Evolutionary conservation across 2,113 vertebrate genomes (phyloP).

Genomic region (Phalacrocorax carbo): DNA sequence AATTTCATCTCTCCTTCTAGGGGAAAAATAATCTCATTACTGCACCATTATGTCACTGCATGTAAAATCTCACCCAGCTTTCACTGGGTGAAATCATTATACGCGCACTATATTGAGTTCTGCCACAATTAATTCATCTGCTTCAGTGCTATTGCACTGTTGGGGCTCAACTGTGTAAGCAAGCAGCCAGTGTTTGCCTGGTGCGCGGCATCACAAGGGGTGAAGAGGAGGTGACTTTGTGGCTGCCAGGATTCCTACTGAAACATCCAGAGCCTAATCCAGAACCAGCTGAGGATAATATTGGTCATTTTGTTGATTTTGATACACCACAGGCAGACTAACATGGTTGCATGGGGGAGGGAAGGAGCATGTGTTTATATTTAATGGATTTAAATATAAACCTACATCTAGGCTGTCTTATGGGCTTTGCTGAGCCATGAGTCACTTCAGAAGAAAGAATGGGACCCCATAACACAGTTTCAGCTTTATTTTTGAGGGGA

Average conservation of each 20-base stretch:
- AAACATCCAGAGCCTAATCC: neutral
- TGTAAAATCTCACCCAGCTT: neutral
- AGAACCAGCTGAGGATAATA: neutral
- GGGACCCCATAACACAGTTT: accelerated
- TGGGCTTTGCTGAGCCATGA: neutral
- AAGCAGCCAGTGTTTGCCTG: neutral
- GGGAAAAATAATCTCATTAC: neutral
- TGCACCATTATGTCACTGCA: neutral
- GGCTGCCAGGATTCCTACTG: neutral
- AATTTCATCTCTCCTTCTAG: no score
- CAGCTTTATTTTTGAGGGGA: neutral
- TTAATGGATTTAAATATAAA: neutral
- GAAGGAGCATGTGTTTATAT: neutral
- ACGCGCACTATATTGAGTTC: neutral
- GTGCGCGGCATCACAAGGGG: neutral
- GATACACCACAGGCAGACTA: neutral
- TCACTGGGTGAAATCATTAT: neutral
- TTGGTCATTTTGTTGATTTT: neutral
- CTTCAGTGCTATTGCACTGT: neutral
- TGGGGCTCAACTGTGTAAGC: slow-evolving; percentile 18
- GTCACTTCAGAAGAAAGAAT: neutral
- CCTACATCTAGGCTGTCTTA: neutral
- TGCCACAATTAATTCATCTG: slow-evolving; percentile 40
- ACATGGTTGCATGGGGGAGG: neutral
- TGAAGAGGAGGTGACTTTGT: neutral